These are phyloP conservation scores for Lagodon rhomboides DNA, from an alignment of 2,797 vertebrate genomes.

Conservation along the genomic window DNA sequence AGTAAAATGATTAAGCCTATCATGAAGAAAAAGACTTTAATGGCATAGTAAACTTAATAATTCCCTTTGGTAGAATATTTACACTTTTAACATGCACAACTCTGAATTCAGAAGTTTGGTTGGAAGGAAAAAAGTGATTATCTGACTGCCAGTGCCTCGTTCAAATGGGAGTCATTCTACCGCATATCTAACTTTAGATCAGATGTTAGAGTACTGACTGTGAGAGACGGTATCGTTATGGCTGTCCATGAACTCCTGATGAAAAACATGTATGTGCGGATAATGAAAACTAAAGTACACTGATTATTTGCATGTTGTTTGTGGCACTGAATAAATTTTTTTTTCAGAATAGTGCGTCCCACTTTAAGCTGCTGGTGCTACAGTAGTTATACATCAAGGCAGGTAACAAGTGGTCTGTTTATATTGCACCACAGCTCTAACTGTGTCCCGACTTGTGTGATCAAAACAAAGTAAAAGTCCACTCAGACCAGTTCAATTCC, in stretches of 20 bases:
- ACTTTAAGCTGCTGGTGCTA: slow-evolving; percentile 9
- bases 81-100: slow-evolving; percentile 63
- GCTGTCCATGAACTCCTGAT: slow-evolving; percentile 22
- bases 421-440: slow-evolving; percentile 20
- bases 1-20: slow-evolving; percentile 40
- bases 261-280: slow-evolving; percentile 15
- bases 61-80: slow-evolving; percentile 68
- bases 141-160: slow-evolving; percentile 22
- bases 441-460: slow-evolving; percentile 19
- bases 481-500: neutral
- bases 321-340: slow-evolving; percentile 38
- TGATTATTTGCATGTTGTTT: slow-evolving; percentile 31
- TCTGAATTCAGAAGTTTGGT: slow-evolving; percentile 17
- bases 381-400: slow-evolving; percentile 25
- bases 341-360: neutral
- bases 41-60: slow-evolving; percentile 41
- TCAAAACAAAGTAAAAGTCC: slow-evolving; percentile 5
- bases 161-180: slow-evolving; percentile 17
- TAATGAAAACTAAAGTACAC: slow-evolving; percentile 17
- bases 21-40: slow-evolving; percentile 54
- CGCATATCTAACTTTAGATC: neutral
- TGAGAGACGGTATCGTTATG: slow-evolving; percentile 30
- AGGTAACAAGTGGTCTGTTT: slow-evolving; percentile 17
- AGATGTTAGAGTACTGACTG: slow-evolving; percentile 14
- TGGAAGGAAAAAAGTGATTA: slow-evolving; percentile 21